Base-by-base conservation (phyloP, 2,888 invertebrate genomes). In the Eupithecia exiguata region DNA sequence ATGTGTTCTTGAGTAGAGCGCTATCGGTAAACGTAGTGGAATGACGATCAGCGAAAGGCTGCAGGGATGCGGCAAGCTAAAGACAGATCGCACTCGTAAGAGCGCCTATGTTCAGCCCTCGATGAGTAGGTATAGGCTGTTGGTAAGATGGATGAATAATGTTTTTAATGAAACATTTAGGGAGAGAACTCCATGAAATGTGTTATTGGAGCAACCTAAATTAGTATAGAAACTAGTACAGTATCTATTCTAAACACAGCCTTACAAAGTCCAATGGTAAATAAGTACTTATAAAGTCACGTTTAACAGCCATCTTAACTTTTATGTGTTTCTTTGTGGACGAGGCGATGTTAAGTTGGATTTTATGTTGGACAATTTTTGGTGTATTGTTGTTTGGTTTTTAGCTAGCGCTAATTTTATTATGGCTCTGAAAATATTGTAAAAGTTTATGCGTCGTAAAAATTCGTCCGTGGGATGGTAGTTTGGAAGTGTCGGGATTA, bases 231-330 rank as follows among this genome's bases (percentile, higher is more conserved):
- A 53, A 7, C 61, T 0, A 30, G 21, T 25, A 25, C 12, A 21
- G 5, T 38, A 14, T 36, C 4, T 46, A 66, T 63, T 68, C 53
- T 75, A 58, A 10, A 38, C 38, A 36, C 43, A 63, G 62, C 75
- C 53, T 75, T 70, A 70, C 14, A 71, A 62, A 80, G 75, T 77
- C 77, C 80, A 79, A 80, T 81, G 79, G 76, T 82, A 84, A 84
- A 84, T 84, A 83, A 86, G 84, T 84, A 84, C 84, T 87, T 87
- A 86, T 83, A 82, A 83, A 87, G 83, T 86, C 83, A 76, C 82
- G 80, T 87, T 90, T 90, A 89, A 89, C 78, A 78, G 77, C 81
- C 80, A 82, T 82, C 84, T 88, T 85, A 87, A 87, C 87, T 87
- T 89, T 91, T 87, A 90, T 85, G 82, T 73, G 76, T 81, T 82